Base-by-base conservation (phyloP, 2,888 invertebrate species). In the Caenorhabditis becei region DNA sequence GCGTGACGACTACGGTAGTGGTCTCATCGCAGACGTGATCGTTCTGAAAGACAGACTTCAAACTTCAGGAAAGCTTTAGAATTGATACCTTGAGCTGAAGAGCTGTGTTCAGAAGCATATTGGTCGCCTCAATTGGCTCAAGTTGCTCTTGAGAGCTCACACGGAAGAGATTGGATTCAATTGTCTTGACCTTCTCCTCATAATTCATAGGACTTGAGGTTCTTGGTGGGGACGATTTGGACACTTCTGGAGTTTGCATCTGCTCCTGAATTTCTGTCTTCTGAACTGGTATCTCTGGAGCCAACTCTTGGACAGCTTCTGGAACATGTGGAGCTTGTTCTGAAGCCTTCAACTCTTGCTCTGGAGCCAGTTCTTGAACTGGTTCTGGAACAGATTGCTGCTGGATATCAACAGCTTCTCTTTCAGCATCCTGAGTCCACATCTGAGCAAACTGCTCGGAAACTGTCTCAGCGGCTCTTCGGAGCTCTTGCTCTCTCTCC, bases 1-100 rank as follows among this genome's bases (percentile, higher is more conserved):
- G 86, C 5, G 82, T 80, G 10, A 87, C 86, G 20, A 87, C 85
- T 8, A 88, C 85, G 18, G 86, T 87, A 0, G 85, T 77, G 0
- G 81, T 78, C 32, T 86, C 85, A 61, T 87, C 85, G 26, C 80
- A 79, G n/a, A 83, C 70, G 59, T 86, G 86, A 20, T 84, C 77
- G 11, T 88, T 75, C 77, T 78, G 59, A 47, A 82, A 61, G 35
- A n/a, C 51, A 14, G 28, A 16, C 16, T 35, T 35, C 4, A 23
- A 35, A 32, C 18, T 26, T n/a, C 2, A 11, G 18, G 20, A 18
- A 11, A 1, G 20, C 58, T 11, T 5, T 41, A 20, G 5, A 41
- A 56, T 2, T 11, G 3, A 53, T 58, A 77, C 84, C 79, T 87
- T 87, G 23, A 85, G 49, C 20, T 83, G 75, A 14, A 87, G 65